phyloP scores from a whole-genome alignment of 2,888 invertebrate genomes.

The Ochropleura leucogaster region DNA sequence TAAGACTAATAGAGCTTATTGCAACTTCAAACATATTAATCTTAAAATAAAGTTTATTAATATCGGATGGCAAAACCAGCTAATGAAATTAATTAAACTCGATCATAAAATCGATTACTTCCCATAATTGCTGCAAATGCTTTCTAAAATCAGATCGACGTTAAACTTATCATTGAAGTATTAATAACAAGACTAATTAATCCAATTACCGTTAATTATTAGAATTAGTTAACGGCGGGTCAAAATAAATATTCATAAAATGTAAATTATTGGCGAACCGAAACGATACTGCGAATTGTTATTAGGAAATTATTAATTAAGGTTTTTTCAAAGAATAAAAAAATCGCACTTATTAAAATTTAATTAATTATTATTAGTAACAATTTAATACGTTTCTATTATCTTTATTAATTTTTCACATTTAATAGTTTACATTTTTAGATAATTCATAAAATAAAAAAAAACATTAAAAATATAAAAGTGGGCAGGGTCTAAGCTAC shows the following conservation, averaged over 20 bases:
- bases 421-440: too few species aligned
- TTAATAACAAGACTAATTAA: slow-evolving; percentile 57
- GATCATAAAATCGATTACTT: slow-evolving; percentile 52
- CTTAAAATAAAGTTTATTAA: slow-evolving; percentile 27
- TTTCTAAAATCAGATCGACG: slow-evolving; percentile 60
- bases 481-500: too few species aligned
- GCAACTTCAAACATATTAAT: slow-evolving; percentile 19
- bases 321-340: too few species aligned
- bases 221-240: slow-evolving; percentile 45
- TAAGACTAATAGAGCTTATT: not conserved
- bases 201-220: slow-evolving; percentile 58
- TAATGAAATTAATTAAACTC: slow-evolving; percentile 56
- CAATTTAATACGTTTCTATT: too few species aligned
- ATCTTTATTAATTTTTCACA: too few species aligned
- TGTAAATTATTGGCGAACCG: slow-evolving; percentile 44
- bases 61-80: slow-evolving; percentile 42
- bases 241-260: slow-evolving; percentile 63
- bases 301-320: too few species aligned
- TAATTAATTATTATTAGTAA: too few species aligned
- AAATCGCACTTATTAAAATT: too few species aligned
- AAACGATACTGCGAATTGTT: slow-evolving; percentile 49
- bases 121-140: slow-evolving; percentile 45
- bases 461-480: too few species aligned
- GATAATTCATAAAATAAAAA: too few species aligned
- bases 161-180: slow-evolving; percentile 52